Evolutionary conservation across 1,140 invertebrate species (phyloP).

Genomic region (Mizuhopecten yessoensis): DNA sequence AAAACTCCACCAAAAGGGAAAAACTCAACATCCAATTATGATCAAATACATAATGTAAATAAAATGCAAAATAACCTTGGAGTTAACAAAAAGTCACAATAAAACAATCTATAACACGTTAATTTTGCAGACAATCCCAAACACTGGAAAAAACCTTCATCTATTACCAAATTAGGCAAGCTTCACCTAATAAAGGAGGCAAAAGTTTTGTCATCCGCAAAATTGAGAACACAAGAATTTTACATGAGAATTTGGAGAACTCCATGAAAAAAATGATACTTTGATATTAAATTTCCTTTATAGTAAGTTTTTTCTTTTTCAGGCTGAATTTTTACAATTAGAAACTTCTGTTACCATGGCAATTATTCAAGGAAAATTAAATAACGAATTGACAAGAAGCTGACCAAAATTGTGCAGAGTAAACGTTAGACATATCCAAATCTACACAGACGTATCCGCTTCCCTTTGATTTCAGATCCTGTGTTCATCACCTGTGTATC

Average conservation of each 20-base stretch:
- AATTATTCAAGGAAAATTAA: background rate
- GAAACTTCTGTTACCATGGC: background rate
- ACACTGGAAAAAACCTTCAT: background rate
- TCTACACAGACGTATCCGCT: background rate
- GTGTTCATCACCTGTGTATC: background rate
- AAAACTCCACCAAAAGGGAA: background rate
- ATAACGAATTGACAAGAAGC: background rate
- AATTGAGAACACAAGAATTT: background rate
- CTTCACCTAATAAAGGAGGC: background rate
- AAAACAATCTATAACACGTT: background rate
- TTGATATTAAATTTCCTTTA: no score
- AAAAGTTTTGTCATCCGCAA: background rate
- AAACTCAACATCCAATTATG: background rate
- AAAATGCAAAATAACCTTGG: background rate
- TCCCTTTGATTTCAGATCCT: background rate
- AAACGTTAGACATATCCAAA: background rate
- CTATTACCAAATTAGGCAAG: background rate
- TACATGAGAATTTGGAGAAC: background rate
- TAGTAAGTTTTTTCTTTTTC: no score
- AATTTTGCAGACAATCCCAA: background rate
- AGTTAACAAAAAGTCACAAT: background rate
- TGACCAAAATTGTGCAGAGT: background rate
- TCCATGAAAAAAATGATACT: background rate
- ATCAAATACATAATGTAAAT: background rate
- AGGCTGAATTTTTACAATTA: no score